Evolutionary conservation across 2,888 invertebrate genomes (phyloP).

Genomic region (Monochamus alternatus): DNA sequence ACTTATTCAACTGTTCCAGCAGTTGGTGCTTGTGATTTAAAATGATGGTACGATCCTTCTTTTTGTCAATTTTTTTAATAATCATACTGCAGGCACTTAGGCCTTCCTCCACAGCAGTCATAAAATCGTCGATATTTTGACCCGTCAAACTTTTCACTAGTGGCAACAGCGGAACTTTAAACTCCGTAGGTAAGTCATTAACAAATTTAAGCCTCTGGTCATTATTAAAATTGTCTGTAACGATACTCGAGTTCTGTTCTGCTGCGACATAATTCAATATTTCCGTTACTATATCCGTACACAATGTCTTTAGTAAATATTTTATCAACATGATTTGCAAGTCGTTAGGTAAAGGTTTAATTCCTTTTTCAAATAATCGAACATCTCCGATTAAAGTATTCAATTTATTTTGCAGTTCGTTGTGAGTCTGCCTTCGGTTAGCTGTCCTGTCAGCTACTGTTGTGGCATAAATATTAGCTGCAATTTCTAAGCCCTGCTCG

Average conservation of each 20-base stretch:
- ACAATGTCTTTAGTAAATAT: constrained; percentile 88
- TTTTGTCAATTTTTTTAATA: constrained; percentile 91
- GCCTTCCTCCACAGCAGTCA: constrained; percentile 81
- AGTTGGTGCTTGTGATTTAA: constrained; percentile 87
- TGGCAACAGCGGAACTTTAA: constrained; percentile 77
- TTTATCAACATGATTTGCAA: constrained; percentile 82
- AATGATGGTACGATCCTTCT: constrained; percentile 85
- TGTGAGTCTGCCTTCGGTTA: constrained; percentile 83
- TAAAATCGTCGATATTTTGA: constrained; percentile 85
- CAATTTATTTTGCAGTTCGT: constrained; percentile 87
- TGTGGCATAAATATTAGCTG: constrained; percentile 83
- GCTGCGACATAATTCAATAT: constrained; percentile 85
- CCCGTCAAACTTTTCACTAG: constrained; percentile 81
- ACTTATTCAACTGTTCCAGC: constrained; percentile 82
- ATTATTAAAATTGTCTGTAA: constrained; percentile 75
- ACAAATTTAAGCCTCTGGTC: constrained; percentile 83
- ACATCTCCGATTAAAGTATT: constrained; percentile 84
- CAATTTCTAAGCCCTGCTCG: constrained; percentile 78
- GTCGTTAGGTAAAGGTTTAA: constrained; percentile 80
- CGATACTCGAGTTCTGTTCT: constrained; percentile 79
- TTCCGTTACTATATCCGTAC: constrained; percentile 86
- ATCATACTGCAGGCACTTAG: constrained; percentile 84
- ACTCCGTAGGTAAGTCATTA: constrained; percentile 80
- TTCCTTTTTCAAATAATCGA: constrained; percentile 86
- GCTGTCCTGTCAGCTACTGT: constrained; percentile 82